Evolutionary conservation across 2,888 invertebrate species (phyloP), one percentile per base, ranked within the genome.

Genomic region (Chironomus riparius): DNA sequence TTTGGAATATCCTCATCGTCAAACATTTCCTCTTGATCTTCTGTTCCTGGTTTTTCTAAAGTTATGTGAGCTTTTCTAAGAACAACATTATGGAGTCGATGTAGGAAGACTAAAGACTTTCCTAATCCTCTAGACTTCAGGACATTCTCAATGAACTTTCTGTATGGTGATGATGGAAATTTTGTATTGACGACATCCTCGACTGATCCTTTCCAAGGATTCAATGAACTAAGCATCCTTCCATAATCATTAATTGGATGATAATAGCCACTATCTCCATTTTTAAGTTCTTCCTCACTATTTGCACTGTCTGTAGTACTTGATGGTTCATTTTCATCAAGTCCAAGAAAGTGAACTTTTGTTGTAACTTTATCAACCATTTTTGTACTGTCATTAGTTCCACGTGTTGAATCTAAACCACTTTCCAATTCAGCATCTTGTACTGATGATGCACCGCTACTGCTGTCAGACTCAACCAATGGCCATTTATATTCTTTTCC

Each of bases 91-190:
- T 93, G 89, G 79, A 93, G 84, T 80, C 89, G 88, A 81, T 93
- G 90, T 71, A 96, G 86, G 83, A 95, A 92, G 79, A 88, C 87
- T 82, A 95, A 85, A 79, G 94, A 91, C 81, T 94, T 93, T 21
- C 91, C 88, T 77, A 97, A 86, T 13, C 95, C 95, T 79, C 92
- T 91, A 6, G 94, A 94, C 84, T 95, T 95, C 76, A 97, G 84
- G 77, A 93, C 90, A 81, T 93, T 92, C 82, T 94, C 92, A 79
- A 96, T 94, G 81, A 93, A 96, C 79, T 91, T 89, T 78, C 94
- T 89, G 15, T 74, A 88, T 10, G 87, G 81, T 4, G 85, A 87
- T 47, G 85, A 84, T 12, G 86, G 85, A 77, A 85, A 84, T 65
- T 87, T 83, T 61, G 86, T 84, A 28, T n/a, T 83, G 82, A 77